phyloP scores from a whole-genome alignment of 35 echinoderm and acorn worm species.

The Amphiura filiformis region DNA sequence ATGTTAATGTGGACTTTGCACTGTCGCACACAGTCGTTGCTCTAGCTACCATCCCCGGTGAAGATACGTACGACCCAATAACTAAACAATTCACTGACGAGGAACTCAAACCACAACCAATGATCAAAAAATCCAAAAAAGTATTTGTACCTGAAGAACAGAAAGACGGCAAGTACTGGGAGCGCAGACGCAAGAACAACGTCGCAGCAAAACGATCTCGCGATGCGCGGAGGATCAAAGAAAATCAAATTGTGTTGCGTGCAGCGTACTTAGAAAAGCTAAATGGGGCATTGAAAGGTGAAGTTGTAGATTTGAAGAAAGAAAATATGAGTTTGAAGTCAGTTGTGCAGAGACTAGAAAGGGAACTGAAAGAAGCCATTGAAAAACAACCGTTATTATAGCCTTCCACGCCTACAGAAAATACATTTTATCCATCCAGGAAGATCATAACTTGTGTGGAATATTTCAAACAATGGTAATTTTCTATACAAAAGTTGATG shows the following conservation, averaged over 20 bases:
- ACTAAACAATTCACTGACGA: constrained; percentile 66
- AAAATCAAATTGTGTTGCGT: constrained; percentile 93
- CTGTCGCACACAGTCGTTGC: constrained; percentile 66
- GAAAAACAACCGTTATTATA: too few species aligned
- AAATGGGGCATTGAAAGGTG: constrained; percentile 42
- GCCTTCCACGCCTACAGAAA: too few species aligned
- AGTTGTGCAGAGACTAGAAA: constrained; percentile 23
- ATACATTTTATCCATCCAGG: too few species aligned
- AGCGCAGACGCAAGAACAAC: constrained; percentile 92
- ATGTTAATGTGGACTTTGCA: constrained; percentile 61
- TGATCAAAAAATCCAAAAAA: constrained; percentile 96
- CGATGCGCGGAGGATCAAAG: constrained; percentile 87
- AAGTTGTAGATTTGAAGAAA: constrained; percentile 66
- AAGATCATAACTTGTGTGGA: too few species aligned
- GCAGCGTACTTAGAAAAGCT: constrained; percentile 85
- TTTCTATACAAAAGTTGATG: too few species aligned
- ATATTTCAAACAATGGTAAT: too few species aligned
- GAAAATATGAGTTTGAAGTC: constrained; percentile 73
- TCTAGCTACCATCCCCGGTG: constrained; percentile 74
- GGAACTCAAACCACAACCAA: constrained; percentile 95
- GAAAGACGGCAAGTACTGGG: constrained; percentile 98
- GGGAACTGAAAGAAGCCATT: background rate
- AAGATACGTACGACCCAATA: constrained; percentile 71
- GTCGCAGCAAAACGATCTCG: constrained; percentile 88
- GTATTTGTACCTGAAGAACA: constrained; percentile 67